These are phyloP conservation scores for Neogale vison DNA, from an alignment of 2,113 vertebrate genomes.

Conservation along the genomic window DNA sequence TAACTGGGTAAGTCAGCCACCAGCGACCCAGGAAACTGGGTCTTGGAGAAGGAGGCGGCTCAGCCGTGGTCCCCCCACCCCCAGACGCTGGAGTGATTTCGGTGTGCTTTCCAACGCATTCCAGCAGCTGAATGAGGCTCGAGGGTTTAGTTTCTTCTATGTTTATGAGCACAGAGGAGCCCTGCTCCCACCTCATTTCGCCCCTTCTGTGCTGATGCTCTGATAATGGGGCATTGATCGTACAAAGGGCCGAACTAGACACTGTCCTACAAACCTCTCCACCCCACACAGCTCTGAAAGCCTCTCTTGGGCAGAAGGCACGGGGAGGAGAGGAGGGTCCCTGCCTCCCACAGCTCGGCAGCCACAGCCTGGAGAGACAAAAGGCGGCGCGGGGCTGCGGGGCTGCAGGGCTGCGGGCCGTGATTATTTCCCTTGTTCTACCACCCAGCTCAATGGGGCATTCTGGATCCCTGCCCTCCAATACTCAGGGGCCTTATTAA, in stretches of 20 bases:
- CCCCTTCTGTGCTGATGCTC: background rate
- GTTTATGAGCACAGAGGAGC: background rate
- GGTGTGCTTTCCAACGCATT: background rate
- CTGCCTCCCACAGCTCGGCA: conserved; percentile 30
- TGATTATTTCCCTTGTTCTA: conserved; percentile 57
- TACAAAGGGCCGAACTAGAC: background rate
- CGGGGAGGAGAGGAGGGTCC: conserved; percentile 4
- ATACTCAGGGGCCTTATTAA: conserved; percentile 65
- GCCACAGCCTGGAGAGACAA: conserved; percentile 58
- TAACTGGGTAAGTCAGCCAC: background rate
- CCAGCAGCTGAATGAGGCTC: background rate
- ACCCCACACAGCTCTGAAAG: conserved; percentile 22
- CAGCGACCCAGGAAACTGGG: background rate
- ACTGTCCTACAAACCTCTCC: conserved; percentile 2
- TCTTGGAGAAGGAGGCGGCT: background rate
- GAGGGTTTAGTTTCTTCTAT: background rate
- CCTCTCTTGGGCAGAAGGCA: background rate
- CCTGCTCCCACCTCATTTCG: background rate
- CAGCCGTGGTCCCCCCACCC: background rate
- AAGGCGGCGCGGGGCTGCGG: background rate
- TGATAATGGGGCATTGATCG: background rate
- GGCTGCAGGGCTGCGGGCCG: background rate
- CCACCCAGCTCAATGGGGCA: conserved; percentile 71
- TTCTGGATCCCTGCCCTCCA: conserved; percentile 74
- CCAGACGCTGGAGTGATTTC: background rate